Base-by-base conservation (phyloP, 2,888 invertebrate species). In the Stictocephala bisonia region DNA sequence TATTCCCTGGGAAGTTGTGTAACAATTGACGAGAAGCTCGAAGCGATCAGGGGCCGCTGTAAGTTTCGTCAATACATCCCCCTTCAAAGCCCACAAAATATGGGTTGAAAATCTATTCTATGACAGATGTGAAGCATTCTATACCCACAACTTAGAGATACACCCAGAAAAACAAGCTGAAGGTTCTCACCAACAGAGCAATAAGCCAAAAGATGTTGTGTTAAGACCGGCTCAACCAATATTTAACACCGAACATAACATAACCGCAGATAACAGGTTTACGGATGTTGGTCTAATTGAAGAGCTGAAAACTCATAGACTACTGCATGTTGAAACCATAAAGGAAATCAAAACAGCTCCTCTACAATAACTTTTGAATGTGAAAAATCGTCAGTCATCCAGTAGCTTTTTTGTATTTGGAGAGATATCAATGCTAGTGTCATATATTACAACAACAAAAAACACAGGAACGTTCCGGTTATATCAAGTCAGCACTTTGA, bases 401-500 rank as follows among this genome's bases (percentile, higher is more conserved):
- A 48, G 48, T 22, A 11, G 18, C 48, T 48, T 22, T 15, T 15
- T 11, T 48, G 6, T 48, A 15, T 48, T 48, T 13, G 48, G 48
- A 3, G 18, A 48, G 22, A 6, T 7, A 15, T 48, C 48, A 44
- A 44, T 3, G 22, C n/a, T 48, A 22, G 48, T 48, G 22, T 48
- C 48, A 7, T 48, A 11, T 48, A 9, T 15, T 22, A 7, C 2
- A 48, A 7, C 20, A 7, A 48, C 18, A 15, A 15, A 15, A 7
- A 64, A 64, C 15, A 64, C 2, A n/a, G n/a, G n/a, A n/a, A n/a
- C 15, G 31, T 64, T 15, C 53, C 73, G 1, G 15, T 69, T 13
- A 26, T 69, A 27, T 73, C 60, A 3, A 64, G n/a, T 20, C 15
- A 29, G 50, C 72, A 75, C 53, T 40, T 29, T 22, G 64, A 48